These are phyloP conservation scores for Caenorhabditis latens DNA, from an alignment of 1,140 invertebrate species.

Conservation along the genomic window DNA sequence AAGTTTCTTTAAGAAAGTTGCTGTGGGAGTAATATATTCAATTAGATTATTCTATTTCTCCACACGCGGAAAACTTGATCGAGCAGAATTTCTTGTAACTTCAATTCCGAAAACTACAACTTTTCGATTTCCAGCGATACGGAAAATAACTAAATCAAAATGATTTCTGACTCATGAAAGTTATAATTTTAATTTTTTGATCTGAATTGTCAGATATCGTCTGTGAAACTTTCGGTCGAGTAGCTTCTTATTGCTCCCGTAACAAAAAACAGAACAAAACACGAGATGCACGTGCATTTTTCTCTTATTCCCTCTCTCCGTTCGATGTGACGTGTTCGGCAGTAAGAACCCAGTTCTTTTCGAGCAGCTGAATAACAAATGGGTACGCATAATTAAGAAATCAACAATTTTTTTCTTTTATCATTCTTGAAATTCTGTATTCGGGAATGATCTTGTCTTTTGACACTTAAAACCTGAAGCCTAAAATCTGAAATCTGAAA, in stretches of 20 bases:
- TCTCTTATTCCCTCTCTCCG: background rate
- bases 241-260: background rate
- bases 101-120: too few species aligned
- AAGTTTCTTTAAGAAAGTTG: background rate
- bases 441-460: too few species aligned
- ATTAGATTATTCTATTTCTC: background rate
- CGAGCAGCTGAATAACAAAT: slow-evolving; percentile 20
- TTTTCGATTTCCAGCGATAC: too few species aligned
- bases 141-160: too few species aligned
- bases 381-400: background rate
- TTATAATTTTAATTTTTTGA: background rate
- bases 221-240: background rate
- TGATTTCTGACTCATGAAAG: too few species aligned
- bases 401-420: background rate
- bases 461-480: too few species aligned
- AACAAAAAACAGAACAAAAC: slow-evolving; percentile 9
- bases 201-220: background rate
- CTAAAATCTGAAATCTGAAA: background rate
- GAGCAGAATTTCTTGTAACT: too few species aligned
- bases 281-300: slow-evolving; percentile 5
- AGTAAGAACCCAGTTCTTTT: slow-evolving; percentile 10
- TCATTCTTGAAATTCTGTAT: too few species aligned
- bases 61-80: background rate
- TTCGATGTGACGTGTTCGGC: slow-evolving; percentile 15
- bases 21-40: background rate